phyloP scores from a whole-genome alignment of 2,113 vertebrate species.

The Acanthisitta chloris region DNA sequence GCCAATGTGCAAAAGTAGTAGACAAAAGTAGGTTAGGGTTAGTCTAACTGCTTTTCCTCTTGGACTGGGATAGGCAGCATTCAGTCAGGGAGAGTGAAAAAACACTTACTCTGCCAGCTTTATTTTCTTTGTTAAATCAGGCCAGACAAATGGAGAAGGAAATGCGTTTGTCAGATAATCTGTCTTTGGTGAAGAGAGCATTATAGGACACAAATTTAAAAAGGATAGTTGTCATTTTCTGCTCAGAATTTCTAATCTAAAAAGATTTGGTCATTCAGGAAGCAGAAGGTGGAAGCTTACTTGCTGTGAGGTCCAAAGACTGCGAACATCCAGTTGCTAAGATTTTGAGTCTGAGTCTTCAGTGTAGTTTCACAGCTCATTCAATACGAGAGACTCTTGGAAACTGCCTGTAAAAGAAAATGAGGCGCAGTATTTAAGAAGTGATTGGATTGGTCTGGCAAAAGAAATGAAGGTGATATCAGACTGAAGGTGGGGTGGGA shows the following conservation, averaged over 20 bases:
- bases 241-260: neutral
- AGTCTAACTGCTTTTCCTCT: conserved; percentile 1
- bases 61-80: neutral
- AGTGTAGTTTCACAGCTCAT: neutral
- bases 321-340: neutral
- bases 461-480: neutral
- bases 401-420: neutral
- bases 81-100: neutral
- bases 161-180: neutral
- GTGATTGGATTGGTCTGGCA: neutral
- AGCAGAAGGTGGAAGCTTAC: neutral
- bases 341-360: neutral
- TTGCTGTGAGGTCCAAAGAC: neutral
- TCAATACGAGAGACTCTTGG: neutral
- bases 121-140: conserved; percentile 28
- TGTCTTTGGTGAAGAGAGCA: neutral
- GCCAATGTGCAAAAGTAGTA: conserved; percentile 55
- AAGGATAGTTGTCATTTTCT: neutral
- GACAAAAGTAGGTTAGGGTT: conserved; percentile 57
- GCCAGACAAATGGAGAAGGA: neutral
- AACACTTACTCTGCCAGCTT: neutral
- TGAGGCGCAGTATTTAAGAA: neutral
- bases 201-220: neutral
- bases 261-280: neutral
- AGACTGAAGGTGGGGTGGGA: neutral